phyloP scores from a whole-genome alignment of 2,888 invertebrate genomes.

The Cataglyphis altisquamis region DNA sequence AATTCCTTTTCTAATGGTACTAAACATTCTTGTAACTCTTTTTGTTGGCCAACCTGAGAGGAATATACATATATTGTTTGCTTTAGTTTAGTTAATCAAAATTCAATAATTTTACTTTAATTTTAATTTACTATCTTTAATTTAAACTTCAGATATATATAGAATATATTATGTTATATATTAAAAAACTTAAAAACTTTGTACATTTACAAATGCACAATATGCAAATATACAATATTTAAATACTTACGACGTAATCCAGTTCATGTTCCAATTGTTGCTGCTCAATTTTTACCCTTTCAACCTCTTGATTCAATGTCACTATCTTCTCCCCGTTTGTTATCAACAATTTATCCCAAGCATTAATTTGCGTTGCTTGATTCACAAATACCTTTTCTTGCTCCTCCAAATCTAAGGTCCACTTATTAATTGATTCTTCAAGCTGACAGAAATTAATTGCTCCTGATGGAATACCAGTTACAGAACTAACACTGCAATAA shows the following conservation, averaged over 20 bases:
- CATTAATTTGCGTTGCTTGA: conserved; percentile 98
- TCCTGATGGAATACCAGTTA: conserved; percentile 82
- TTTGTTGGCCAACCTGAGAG: conserved; percentile 92
- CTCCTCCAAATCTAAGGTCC: conserved; percentile 96
- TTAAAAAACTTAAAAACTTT: neutral
- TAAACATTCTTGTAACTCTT: conserved; percentile 95
- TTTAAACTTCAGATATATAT: neutral
- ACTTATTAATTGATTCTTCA: conserved; percentile 97
- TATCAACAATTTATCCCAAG: conserved; percentile 97
- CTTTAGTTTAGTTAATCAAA: conserved; percentile 17
- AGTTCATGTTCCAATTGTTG: conserved; percentile 96
- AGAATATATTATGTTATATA: no score
- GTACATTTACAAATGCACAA: neutral
- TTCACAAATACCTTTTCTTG: conserved; percentile 97
- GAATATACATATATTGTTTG: conserved; percentile 23
- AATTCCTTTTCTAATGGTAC: conserved; percentile 94
- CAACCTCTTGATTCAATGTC: conserved; percentile 94
- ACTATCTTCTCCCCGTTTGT: conserved; percentile 97
- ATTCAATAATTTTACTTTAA: conserved; percentile 5
- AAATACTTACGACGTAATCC: conserved; percentile 91
- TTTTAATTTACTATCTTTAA: neutral
- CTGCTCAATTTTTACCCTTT: conserved; percentile 95
- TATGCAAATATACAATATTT: neutral
- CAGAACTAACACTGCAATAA: conserved; percentile 81
- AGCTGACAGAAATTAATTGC: conserved; percentile 93